Evolutionary conservation across 2,888 invertebrate genomes (phyloP).

Genomic region (Ormyrus labotus): DNA sequence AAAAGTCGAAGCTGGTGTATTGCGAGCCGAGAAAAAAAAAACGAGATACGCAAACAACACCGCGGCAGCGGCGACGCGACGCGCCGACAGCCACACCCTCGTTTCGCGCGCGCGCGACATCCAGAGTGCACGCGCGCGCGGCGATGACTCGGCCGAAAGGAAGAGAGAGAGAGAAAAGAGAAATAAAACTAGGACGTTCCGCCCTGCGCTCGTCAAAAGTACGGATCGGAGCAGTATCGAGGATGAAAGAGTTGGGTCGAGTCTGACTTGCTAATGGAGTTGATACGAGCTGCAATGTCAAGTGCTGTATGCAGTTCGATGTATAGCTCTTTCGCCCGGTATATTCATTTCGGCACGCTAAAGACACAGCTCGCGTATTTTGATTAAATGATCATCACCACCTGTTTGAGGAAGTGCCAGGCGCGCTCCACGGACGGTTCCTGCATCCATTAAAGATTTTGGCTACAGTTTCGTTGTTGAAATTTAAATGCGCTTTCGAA

Average conservation of each 20-base stretch:
- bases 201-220: no score
- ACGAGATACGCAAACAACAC: neutral
- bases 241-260: constrained; percentile 31
- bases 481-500: neutral
- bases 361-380: no score
- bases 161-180: neutral
- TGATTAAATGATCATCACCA: no score
- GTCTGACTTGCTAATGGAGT: constrained; percentile 30
- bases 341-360: no score
- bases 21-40: constrained; percentile 22
- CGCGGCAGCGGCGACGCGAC: no score
- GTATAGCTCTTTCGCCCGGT: no score
- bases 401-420: no score
- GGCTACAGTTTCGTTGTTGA: no score
- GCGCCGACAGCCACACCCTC: constrained; percentile 63
- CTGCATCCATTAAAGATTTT: no score
- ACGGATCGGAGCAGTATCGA: constrained; percentile 17
- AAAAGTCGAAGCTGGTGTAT: constrained; percentile 32
- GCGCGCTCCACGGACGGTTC: no score
- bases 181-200: no score
- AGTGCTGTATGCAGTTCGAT: no score
- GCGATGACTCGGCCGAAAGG: constrained; percentile 62
- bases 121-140: constrained; percentile 30
- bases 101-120: constrained; percentile 59
- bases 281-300: neutral